Base-by-base conservation (phyloP, 2,888 invertebrate genomes). In the Apantesis nais region DNA sequence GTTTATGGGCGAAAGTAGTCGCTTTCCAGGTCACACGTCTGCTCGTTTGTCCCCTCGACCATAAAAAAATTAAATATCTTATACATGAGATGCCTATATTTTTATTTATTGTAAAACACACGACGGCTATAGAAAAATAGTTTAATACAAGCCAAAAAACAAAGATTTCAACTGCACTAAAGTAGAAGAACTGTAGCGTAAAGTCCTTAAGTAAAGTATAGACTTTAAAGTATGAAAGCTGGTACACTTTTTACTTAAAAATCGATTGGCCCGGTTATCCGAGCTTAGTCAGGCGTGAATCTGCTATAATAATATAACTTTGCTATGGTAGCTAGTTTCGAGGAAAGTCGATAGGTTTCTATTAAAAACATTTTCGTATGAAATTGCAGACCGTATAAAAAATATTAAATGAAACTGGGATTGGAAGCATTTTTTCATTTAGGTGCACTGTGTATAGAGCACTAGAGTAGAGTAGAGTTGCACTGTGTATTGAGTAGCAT, bases 191-290 rank as follows among this genome's bases (percentile, higher is more conserved):
- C 68, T 77, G 62, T 66, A 63, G 66, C 63, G 73, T 70, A 74
- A 81, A 83, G 70, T 78, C 70, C 68, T 62, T 76, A 78, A 79
- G 78, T 78, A 78, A 78, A n/a, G n/a, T n/a, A 73, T 78, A 76
- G 76, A 76, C 78, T 81, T 73, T 68, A 75, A 75, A 82, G 76
- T 83, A 82, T 44, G 48, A 68, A 78, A 82, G 75, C 76, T 73
- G 72, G 77, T 76, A 66, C 73, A 78, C 77, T 83, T 85, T 86
- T 84, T 84, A 79, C 72, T 81, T 83, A 75, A 83, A 83, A 84
- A 84, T 83, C 83, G 82, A 84, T 86, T 81, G 84, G 71, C 74
- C 68, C 82, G 76, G 83, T 81, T 87, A 87, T 87, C 86, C 79
- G 61, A 68, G 84, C 81, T 83, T 85, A 81, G 78, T 82, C 87